Evolutionary conservation across 1,140 invertebrate genomes (phyloP), one percentile per base, ranked within the genome.

Genomic region (Drosophila azteca): DNA sequence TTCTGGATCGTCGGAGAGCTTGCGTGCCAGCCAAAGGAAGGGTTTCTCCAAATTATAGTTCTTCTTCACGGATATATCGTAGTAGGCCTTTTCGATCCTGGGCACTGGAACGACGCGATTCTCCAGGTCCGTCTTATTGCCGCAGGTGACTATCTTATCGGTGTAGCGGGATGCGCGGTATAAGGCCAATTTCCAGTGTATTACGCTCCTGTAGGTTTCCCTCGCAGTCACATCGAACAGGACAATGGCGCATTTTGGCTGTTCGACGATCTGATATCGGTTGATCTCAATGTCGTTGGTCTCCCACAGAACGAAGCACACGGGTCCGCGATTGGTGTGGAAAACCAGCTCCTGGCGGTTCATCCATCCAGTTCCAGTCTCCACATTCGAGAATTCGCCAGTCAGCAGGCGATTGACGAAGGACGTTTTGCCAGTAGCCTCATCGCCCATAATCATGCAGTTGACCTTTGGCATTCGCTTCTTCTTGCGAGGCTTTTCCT

Each of bases 31-130:
- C 98, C 98, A 99, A 46, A 99, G 93, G 95, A 99, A 99, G 17
- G 99, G 98, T 92, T 99, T 99, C 91, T 99, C 99, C 91, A 99
- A 99, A 93, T 99, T 99, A 94, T 99, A 99, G 93, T 99, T 99
- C 87, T 97, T 98, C 92, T 99, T 99, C 3, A 98, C 98, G 92
- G 97, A 99, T 92, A 99, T 99, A 91, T 99, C 98, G 90, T 99
- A 99, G 94, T 99, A 99, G 31, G 2, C 2, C 9, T 3, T 8
- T 31, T 0, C 9, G 8, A 9, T 2, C 2, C 0, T 0, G 8
- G 8, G 8, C 0, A 2, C 8, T 3, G 2, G 31, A 26, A 99
- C 98, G 95, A 99, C 99, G 85, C 98, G 95, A 92, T 99, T 98
- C 92, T 99, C 99, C 88, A 99, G 98, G 90, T 99, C 98, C 43